phyloP scores from a whole-genome alignment of 2,888 invertebrate genomes.

The Catocala fraxini region DNA sequence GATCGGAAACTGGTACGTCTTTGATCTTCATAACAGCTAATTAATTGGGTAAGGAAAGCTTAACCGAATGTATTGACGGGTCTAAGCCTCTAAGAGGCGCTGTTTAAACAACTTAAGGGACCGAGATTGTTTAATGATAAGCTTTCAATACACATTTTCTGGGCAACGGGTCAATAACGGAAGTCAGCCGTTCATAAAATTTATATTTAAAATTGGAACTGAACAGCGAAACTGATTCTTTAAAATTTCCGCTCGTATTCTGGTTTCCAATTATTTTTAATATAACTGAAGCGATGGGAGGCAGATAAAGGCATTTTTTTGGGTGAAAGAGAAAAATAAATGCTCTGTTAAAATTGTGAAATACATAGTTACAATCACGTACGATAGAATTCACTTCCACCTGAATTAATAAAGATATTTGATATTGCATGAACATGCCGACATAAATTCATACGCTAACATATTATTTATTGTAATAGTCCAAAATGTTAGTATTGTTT shows the following conservation, averaged over 20 bases:
- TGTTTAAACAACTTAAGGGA: slow-evolving; percentile 58
- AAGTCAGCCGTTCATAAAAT: slow-evolving; percentile 35
- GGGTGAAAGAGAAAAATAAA: slow-evolving; percentile 16
- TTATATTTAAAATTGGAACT: slow-evolving; percentile 42
- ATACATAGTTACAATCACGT: slow-evolving; percentile 13
- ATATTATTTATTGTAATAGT: too few relatives aligned
- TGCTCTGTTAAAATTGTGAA: slow-evolving; percentile 18
- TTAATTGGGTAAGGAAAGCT: slow-evolving; percentile 79
- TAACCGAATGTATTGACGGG: slow-evolving; percentile 74
- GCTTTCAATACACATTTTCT: slow-evolving; percentile 43
- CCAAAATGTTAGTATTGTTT: too few relatives aligned
- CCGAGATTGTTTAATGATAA: slow-evolving; percentile 64
- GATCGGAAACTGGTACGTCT: slow-evolving; percentile 72
- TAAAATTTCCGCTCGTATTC: slow-evolving; percentile 36
- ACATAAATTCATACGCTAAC: too few relatives aligned
- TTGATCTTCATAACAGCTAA: slow-evolving; percentile 83
- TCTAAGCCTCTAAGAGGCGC: slow-evolving; percentile 48
- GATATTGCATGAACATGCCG: neutral
- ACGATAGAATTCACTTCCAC: slow-evolving; percentile 1
- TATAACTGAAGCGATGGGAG: slow-evolving; percentile 33
- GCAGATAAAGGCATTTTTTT: slow-evolving; percentile 35
- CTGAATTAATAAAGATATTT: neutral
- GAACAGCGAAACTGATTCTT: slow-evolving; percentile 39
- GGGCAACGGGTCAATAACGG: slow-evolving; percentile 36
- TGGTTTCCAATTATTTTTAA: slow-evolving; percentile 50